These are phyloP conservation scores for Parotia lawesii DNA, from an alignment of 2,113 vertebrate species.

Conservation along the genomic window DNA sequence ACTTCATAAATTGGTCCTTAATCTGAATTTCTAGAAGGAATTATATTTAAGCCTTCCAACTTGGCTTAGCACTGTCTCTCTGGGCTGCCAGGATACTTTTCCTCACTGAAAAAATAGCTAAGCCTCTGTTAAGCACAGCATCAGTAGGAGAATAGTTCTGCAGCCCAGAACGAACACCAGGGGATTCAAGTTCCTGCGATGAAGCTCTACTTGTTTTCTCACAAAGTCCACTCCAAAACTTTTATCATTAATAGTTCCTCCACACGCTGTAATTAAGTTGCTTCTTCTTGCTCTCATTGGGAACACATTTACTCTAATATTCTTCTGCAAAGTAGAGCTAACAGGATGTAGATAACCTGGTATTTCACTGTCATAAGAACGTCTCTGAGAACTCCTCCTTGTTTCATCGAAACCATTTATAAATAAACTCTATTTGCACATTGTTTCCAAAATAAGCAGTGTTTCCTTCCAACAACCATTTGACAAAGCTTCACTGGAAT, in stretches of 20 bases:
- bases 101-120: constrained; percentile 45
- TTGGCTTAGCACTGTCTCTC: constrained; percentile 39
- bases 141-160: constrained; percentile 31
- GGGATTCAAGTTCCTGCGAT: background rate
- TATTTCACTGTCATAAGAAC: background rate
- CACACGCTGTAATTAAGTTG: background rate
- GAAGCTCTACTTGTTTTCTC: constrained; percentile 19
- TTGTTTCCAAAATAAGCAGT: background rate
- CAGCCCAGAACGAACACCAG: background rate
- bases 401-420: background rate
- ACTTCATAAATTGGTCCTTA: constrained; percentile 61
- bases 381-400: background rate
- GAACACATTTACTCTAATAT: background rate
- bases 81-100: constrained; percentile 30
- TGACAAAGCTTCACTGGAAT: background rate
- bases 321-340: background rate
- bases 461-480: background rate
- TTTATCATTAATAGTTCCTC: background rate
- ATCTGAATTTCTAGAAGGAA: constrained; percentile 56
- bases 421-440: background rate
- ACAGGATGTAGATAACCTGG: background rate
- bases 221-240: background rate
- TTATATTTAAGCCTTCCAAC: constrained; percentile 51
- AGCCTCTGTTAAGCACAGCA: constrained; percentile 37
- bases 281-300: background rate